Conservation (phyloP, 2,888 invertebrate genomes). For the Tinea semifulvella region DNA sequence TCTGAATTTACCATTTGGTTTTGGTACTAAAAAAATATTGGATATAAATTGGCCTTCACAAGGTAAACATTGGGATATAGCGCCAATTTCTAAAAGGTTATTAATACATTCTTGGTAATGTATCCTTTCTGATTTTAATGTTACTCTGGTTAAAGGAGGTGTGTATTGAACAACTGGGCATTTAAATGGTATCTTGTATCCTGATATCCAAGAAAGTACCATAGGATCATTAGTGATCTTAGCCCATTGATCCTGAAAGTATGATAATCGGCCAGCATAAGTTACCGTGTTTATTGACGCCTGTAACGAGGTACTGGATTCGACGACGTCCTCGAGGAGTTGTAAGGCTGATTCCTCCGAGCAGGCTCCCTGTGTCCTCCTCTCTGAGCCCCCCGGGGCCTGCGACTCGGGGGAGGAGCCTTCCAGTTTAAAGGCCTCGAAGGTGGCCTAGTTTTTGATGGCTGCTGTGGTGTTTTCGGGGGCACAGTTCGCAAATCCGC, state of each 20-base stretch:
- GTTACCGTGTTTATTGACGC: slow-evolving; percentile 15
- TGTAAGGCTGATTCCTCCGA: slow-evolving; percentile 7
- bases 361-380: slow-evolving; percentile 14
- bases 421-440: slow-evolving; percentile 17
- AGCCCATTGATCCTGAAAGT: slow-evolving; percentile 18
- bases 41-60: slow-evolving; percentile 16
- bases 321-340: slow-evolving; percentile 12
- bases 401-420: slow-evolving; percentile 15
- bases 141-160: neutral
- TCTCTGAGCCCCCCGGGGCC: slow-evolving; percentile 15
- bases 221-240: slow-evolving; percentile 17
- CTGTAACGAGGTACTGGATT: neutral
- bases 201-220: slow-evolving; percentile 18
- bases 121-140: neutral
- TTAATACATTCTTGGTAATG: slow-evolving; percentile 15
- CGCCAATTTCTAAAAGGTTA: slow-evolving; percentile 8
- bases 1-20: slow-evolving; percentile 14
- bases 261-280: slow-evolving; percentile 17
- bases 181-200: slow-evolving; percentile 12
- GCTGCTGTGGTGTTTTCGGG: slow-evolving; percentile 11
- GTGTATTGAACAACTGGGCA: neutral
- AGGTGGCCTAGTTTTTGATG: neutral
- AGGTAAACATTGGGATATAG: slow-evolving; percentile 9
- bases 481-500: slow-evolving; percentile 16
- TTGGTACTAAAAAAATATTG: slow-evolving; percentile 14